Evolutionary conservation across 1,140 invertebrate genomes (phyloP).

Genomic region (Lucilia sericata): DNA sequence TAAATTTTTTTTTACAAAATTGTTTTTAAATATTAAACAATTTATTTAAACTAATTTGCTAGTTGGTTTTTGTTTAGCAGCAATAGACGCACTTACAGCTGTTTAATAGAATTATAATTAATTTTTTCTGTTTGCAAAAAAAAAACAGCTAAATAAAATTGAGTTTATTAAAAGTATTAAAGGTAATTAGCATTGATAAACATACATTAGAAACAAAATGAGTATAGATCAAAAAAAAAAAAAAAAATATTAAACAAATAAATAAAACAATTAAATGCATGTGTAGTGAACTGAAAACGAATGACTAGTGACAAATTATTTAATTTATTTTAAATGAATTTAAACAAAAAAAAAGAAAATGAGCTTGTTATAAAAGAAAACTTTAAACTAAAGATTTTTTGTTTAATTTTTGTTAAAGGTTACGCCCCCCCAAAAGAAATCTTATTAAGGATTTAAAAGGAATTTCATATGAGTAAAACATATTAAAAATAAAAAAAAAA

Average conservation of each 20-base stretch:
- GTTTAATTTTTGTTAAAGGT: neutral
- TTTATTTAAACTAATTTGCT: no score
- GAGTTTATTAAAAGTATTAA: slow-evolving; percentile 20
- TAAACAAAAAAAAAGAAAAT: slow-evolving; percentile 15
- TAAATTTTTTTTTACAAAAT: no score
- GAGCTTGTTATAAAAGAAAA: slow-evolving; percentile 2
- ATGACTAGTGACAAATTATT: slow-evolving; percentile 2
- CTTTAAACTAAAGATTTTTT: neutral
- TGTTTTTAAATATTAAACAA: no score
- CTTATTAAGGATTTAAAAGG: slow-evolving; percentile 36
- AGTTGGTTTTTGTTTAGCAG: no score
- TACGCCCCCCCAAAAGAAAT: neutral
- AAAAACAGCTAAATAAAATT: neutral
- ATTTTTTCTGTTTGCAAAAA: neutral
- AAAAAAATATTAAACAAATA: slow-evolving; percentile 32
- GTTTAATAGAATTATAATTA: neutral
- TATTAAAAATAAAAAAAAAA: slow-evolving; percentile 30
- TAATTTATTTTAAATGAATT: slow-evolving; percentile 35
- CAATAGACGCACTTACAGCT: neutral
- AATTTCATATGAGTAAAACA: slow-evolving; percentile 30
- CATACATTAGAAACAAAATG: slow-evolving; percentile 4
- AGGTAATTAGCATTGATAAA: slow-evolving; percentile 18
- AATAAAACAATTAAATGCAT: slow-evolving; percentile 19
- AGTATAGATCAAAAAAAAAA: slow-evolving; percentile 35
- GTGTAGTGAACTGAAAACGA: slow-evolving; percentile 6